Percentiles rank a stretch among this genome's conserved stretches.
Conservation (phyloP, 2,888 invertebrate species). For the Temnothorax ravouxi region DNA sequence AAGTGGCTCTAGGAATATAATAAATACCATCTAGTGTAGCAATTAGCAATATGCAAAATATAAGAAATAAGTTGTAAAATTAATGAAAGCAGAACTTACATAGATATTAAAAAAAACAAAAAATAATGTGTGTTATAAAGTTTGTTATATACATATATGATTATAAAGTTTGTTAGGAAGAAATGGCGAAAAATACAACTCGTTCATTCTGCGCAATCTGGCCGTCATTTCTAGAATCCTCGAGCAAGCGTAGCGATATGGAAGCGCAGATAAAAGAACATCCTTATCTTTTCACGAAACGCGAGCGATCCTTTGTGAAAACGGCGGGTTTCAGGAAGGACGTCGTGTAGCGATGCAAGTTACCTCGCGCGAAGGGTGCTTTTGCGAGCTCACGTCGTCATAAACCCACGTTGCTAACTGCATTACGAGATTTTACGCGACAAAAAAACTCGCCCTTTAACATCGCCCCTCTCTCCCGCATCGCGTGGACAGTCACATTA, state of each 20-base stretch:
- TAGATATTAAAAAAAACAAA: too few relatives aligned
- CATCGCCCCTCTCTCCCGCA: conserved; percentile 15
- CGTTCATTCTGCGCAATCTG: conserved; percentile 17
- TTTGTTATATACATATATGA: too few relatives aligned
- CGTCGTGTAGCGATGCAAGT: not conserved
- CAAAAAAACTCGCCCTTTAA: conserved; percentile 22
- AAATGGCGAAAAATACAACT: not conserved
- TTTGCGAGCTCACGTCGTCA: conserved; percentile 18
- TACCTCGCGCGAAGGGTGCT: conserved; percentile 16
- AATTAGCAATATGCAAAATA: too few relatives aligned
- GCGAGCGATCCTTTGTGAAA: conserved; percentile 3
- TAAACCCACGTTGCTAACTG: conserved; percentile 38
- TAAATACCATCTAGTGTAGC: too few relatives aligned
- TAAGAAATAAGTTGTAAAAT: too few relatives aligned
- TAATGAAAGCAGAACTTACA: too few relatives aligned
- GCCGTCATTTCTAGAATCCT: conserved; percentile 2
- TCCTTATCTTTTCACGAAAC: conserved; percentile 24
- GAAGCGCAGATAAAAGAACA: conserved; percentile 10
- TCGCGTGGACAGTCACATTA: conserved; percentile 39
- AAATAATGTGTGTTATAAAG: too few relatives aligned
- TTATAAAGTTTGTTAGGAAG: not conserved
- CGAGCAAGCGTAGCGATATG: conserved; percentile 3
- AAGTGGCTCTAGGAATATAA: too few relatives aligned
- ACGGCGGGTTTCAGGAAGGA: conserved; percentile 6
- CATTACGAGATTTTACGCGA: conserved; percentile 37